Base-by-base conservation (phyloP, 2,113 vertebrate genomes). In the Merops nubicus region DNA sequence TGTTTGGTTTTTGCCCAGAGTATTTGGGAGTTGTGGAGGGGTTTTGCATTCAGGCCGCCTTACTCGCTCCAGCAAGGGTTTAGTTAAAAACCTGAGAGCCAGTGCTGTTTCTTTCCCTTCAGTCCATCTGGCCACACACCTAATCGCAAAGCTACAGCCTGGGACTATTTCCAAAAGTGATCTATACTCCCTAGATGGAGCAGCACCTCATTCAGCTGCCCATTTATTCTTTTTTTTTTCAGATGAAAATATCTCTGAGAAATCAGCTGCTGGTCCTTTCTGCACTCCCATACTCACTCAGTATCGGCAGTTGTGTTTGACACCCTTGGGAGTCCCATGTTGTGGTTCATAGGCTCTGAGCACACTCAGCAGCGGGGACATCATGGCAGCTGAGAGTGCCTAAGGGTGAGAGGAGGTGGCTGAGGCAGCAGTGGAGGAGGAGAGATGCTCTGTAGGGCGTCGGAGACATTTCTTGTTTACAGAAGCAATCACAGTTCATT, bases 401-500 rank as follows among this genome's bases (percentile, higher is more conserved):
- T 79, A 9, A 72, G 0, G 25, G 7, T 5, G 4, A 57, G 8
- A 81, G 26, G 78, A 91, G 81, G 69, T 68, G 77, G 31, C 77
- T 4, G 17, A 87, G 62, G 78, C 56, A 75, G 74, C 62, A 45
- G 64, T 3, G 9, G 82, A 75, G 77, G 76, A 94, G 80, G 68
- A 84, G 68, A 45, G 40, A 64, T 68, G 51, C 47, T 86, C 83
- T 88, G 45, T 26, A 83, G 79, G 64, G 59, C 77, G 54, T 33
- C 21, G 4, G 81, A 90, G 85, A 75, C 56, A 15, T 83, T 93
- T 96, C 62, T 64, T 90, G 83, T 86, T 94, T 87, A 94, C 88
- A 96, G 96, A 94, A 96, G 95, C 92, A 86, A 92, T 94, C 43
- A 57, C 79, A 86, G 79, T 75, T 90, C 43, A 81, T 90, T 88